These are phyloP conservation scores for Caenorhabditis becei DNA, from an alignment of 2,888 invertebrate genomes.

Conservation along the genomic window DNA sequence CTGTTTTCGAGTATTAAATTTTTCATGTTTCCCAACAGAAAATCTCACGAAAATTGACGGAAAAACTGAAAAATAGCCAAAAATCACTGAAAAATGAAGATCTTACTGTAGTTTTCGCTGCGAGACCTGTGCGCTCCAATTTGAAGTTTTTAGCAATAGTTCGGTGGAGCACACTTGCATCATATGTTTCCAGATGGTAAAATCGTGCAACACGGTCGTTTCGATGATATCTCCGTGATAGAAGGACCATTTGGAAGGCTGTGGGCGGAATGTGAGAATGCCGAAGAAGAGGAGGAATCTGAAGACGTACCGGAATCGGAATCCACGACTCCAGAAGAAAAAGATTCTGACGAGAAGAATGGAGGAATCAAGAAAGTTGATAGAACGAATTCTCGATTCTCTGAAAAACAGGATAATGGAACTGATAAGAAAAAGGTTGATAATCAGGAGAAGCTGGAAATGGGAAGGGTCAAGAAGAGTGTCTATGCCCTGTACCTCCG, in stretches of 20 bases:
- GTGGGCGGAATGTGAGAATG: slow-evolving; percentile 44
- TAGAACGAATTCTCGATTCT: slow-evolving; percentile 31
- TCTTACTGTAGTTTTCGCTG: no score
- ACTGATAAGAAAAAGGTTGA: slow-evolving; percentile 1
- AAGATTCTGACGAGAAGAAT: not conserved
- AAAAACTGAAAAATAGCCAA: no score
- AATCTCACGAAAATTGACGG: not conserved
- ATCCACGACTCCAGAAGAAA: slow-evolving; percentile 20
- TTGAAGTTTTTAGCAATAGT: no score
- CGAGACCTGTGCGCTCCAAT: no score
- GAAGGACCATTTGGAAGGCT: slow-evolving; percentile 51
- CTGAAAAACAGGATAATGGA: slow-evolving; percentile 24
- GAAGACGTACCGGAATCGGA: slow-evolving; percentile 17
- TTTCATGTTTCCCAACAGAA: no score
- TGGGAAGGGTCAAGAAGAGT: slow-evolving; percentile 89
- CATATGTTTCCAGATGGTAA: slow-evolving; percentile 46
- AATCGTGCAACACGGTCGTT: slow-evolving; percentile 54
- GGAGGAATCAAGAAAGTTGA: slow-evolving; percentile 29
- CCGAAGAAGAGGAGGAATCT: slow-evolving; percentile 15
- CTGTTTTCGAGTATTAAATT: no score
- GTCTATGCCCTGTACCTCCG: slow-evolving; percentile 93
- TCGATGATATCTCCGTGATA: slow-evolving; percentile 45
- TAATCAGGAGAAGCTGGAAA: slow-evolving; percentile 89
- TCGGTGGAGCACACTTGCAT: no score
- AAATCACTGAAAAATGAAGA: no score